phyloP scores from a whole-genome alignment of 2,113 vertebrate genomes.

The Terrapene triunguis region DNA sequence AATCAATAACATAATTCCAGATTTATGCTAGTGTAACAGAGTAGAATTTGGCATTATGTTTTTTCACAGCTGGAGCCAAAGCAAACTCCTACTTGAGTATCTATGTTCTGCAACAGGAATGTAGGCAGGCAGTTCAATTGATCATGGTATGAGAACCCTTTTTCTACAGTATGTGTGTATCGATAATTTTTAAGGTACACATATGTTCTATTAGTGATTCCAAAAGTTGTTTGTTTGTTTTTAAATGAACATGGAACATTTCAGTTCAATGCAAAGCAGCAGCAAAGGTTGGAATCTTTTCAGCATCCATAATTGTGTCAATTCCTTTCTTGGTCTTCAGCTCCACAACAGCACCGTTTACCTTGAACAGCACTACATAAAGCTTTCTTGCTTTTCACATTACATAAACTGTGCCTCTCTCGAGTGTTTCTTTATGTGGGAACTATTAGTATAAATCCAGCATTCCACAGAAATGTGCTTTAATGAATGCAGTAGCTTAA shows the following conservation, averaged over 20 bases:
- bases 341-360: background rate
- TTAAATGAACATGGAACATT: background rate
- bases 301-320: accelerated
- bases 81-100: background rate
- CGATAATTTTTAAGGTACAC: background rate
- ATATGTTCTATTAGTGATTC: background rate
- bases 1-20: background rate
- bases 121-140: background rate
- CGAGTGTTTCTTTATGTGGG: background rate
- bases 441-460: constrained; percentile 8
- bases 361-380: background rate
- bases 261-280: background rate
- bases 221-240: background rate
- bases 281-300: background rate
- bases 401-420: background rate
- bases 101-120: background rate
- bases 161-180: background rate
- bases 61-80: background rate
- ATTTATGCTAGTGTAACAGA: background rate
- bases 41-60: background rate
- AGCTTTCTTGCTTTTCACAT: background rate
- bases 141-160: background rate
- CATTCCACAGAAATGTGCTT: background rate
- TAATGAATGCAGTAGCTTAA: background rate
- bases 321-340: background rate